Conservation (phyloP, 2,113 vertebrate species). For the Benitochromis conjunctus region DNA sequence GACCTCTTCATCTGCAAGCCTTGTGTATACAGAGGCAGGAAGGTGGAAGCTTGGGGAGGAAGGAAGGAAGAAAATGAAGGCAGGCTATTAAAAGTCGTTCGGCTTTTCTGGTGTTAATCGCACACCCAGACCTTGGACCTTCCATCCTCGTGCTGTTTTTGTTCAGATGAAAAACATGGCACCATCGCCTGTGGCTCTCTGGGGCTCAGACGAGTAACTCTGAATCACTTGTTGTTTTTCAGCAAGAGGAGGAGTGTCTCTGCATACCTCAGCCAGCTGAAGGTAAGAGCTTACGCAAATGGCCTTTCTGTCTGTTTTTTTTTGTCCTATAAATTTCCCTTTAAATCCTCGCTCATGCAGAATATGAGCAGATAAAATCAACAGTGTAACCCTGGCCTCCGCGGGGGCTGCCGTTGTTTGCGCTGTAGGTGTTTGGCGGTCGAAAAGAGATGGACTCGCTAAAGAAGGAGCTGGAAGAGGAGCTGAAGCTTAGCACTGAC, state of each 20-base stretch:
- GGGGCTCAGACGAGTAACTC: not conserved
- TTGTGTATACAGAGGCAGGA: constrained; percentile 47
- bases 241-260: constrained; percentile 71
- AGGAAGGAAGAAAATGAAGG: constrained; percentile 53
- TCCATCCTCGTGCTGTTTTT: constrained; percentile 12
- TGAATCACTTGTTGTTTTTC: constrained; percentile 46
- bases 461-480: constrained; percentile 81
- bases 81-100: constrained; percentile 55
- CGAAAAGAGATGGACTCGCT: constrained; percentile 73
- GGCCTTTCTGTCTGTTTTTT: not conserved
- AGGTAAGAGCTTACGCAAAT: constrained; percentile 43
- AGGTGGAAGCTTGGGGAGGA: constrained; percentile 50
- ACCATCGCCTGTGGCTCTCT: not conserved
- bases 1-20: not conserved
- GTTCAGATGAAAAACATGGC: constrained; percentile 5
- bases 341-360: not conserved
- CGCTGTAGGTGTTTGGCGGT: constrained; percentile 55
- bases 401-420: not conserved
- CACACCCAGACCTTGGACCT: constrained; percentile 45
- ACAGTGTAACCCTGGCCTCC: not conserved
- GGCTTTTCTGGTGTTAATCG: constrained; percentile 36
- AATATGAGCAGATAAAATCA: not conserved
- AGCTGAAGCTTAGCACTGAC: constrained; percentile 77
- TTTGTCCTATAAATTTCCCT: not conserved
- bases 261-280: constrained; percentile 70